Conservation (phyloP, 2,113 vertebrate species). For the Antigone vipio region DNA sequence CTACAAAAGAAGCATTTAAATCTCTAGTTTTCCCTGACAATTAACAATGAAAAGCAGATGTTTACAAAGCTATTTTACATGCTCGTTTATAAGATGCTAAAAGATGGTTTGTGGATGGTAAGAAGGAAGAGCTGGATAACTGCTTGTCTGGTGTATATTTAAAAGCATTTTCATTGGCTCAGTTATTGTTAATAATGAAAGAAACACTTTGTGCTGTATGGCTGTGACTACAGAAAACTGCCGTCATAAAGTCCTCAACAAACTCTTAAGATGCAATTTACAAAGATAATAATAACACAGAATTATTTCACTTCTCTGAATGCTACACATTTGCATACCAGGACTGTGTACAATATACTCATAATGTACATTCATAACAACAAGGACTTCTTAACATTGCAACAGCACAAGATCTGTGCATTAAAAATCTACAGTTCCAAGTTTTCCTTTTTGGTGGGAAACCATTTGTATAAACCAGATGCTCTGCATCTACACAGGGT, state of each 20-base stretch:
- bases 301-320: constrained; percentile 85
- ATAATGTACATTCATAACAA: constrained; percentile 83
- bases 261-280: constrained; percentile 83
- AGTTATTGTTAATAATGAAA: constrained; percentile 84
- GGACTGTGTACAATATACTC: constrained; percentile 81
- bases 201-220: constrained; percentile 80
- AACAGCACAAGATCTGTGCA: constrained; percentile 71
- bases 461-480: constrained; percentile 72
- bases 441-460: constrained; percentile 68
- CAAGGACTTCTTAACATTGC: constrained; percentile 78
- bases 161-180: constrained; percentile 83
- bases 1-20: constrained; percentile 74
- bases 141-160: constrained; percentile 79
- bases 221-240: constrained; percentile 80
- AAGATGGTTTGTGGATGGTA: constrained; percentile 78
- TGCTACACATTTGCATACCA: constrained; percentile 83
- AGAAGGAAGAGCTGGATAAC: constrained; percentile 79
- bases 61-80: constrained; percentile 80
- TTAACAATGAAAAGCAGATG: constrained; percentile 84
- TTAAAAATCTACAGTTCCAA: constrained; percentile 71
- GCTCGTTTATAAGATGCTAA: constrained; percentile 76
- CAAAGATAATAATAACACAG: constrained; percentile 83
- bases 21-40: constrained; percentile 74
- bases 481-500: constrained; percentile 51
- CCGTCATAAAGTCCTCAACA: constrained; percentile 80